Evolutionary conservation across 1,140 invertebrate species (phyloP).

Genomic region (Drosophila ercepeae): DNA sequence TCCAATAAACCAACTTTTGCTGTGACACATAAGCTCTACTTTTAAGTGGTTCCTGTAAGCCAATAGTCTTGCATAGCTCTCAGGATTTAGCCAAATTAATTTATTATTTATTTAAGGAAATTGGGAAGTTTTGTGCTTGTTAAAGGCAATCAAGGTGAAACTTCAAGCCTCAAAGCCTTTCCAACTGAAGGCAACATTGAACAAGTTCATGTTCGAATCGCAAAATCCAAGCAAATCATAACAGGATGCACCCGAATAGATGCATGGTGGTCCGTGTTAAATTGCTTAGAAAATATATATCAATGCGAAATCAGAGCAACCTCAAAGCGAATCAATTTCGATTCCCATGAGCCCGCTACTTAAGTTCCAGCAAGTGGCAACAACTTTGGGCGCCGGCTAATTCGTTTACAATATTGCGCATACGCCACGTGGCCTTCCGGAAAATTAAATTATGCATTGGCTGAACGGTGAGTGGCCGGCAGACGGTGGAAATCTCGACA

Average conservation of each 20-base stretch:
- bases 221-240: background rate
- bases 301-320: background rate
- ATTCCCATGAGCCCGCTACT: conserved; percentile 8
- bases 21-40: background rate
- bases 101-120: background rate
- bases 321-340: conserved; percentile 34
- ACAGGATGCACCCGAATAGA: background rate
- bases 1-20: conserved; percentile 15
- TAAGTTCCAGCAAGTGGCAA: conserved; percentile 8
- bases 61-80: background rate
- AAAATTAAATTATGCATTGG: conserved; percentile 69
- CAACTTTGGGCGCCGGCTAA: conserved; percentile 31
- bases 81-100: background rate
- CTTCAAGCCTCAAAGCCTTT: background rate
- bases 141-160: background rate
- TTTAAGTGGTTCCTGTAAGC: background rate
- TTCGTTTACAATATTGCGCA: conserved; percentile 66
- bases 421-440: conserved; percentile 50
- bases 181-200: background rate
- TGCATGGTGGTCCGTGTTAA: background rate
- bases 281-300: background rate
- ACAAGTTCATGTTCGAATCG: background rate
- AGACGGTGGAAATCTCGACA: conserved; percentile 28
- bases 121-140: background rate
- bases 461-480: conserved; percentile 27